These are phyloP conservation scores for Calephelis nemesis DNA, from an alignment of 1,140 invertebrate genomes.

Conservation along the genomic window DNA sequence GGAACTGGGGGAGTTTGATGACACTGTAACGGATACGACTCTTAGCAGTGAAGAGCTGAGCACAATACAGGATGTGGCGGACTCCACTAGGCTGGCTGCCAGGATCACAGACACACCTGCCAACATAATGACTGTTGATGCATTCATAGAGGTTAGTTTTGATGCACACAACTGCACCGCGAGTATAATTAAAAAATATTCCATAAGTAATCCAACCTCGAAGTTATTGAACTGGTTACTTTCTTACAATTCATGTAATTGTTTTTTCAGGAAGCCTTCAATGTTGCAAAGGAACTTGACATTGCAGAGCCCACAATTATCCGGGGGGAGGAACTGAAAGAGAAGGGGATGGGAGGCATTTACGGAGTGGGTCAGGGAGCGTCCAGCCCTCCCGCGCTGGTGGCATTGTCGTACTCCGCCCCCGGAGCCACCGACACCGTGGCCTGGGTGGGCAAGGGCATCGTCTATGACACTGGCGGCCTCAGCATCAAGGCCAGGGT, in stretches of 20 bases:
- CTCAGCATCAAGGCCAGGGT: constrained; percentile 94
- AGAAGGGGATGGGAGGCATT: constrained; percentile 87
- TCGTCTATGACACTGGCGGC: constrained; percentile 96
- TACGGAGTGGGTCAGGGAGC: constrained; percentile 91
- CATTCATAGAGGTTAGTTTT: constrained; percentile 84
- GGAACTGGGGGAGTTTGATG: constrained; percentile 36
- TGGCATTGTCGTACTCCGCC: constrained; percentile 85
- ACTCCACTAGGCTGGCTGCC: constrained; percentile 86
- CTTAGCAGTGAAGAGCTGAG: constrained; percentile 81
- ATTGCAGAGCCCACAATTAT: constrained; percentile 66
- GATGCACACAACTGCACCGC: too few relatives aligned
- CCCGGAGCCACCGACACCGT: constrained; percentile 84
- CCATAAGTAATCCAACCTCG: background rate
- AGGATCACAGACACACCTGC: constrained; percentile 91
- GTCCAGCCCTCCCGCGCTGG: constrained; percentile 87
- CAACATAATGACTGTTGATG: constrained; percentile 90
- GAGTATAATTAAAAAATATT: too few relatives aligned
- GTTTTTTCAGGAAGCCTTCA: constrained; percentile 37
- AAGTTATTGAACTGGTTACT: background rate
- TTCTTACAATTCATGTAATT: too few relatives aligned
- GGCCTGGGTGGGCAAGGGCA: constrained; percentile 95
- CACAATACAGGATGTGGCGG: constrained; percentile 81
- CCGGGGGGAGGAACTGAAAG: too few relatives aligned
- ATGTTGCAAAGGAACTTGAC: constrained; percentile 82
- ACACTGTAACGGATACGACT: constrained; percentile 37